phyloP scores from a whole-genome alignment of 2,797 vertebrate species.

The Hapalemur alaotrensis region DNA sequence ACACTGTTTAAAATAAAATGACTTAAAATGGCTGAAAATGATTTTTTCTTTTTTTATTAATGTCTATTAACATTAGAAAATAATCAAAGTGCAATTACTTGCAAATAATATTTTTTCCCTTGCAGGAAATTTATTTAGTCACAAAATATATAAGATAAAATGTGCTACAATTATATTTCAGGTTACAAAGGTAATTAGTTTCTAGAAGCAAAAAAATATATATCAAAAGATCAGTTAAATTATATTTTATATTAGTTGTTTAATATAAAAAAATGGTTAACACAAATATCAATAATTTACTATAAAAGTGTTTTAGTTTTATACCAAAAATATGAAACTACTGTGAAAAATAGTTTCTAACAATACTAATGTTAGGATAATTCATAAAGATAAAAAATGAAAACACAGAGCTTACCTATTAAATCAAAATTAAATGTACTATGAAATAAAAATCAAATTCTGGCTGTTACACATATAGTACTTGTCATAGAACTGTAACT shows the following conservation, averaged over 20 bases:
- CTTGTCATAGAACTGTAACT: not conserved
- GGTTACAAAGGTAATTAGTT: not conserved
- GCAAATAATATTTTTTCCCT: not conserved
- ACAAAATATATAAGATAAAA: slow-evolving; percentile 37
- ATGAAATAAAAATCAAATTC: not conserved
- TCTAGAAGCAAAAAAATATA: slow-evolving; percentile 40
- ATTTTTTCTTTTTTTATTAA: not conserved
- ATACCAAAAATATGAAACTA: not conserved
- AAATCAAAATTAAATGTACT: not conserved
- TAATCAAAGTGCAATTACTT: slow-evolving; percentile 49
- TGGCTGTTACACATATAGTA: not conserved
- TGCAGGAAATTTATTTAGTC: slow-evolving; percentile 41
- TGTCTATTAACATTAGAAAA: slow-evolving; percentile 1
- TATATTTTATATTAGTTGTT: not conserved
- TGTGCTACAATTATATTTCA: not conserved
- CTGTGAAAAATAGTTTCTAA: not conserved
- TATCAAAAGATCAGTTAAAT: not conserved
- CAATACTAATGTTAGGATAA: not conserved
- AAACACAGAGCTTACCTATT: not conserved
- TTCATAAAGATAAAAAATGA: not conserved
- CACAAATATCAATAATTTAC: not conserved
- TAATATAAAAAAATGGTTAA: slow-evolving; percentile 8
- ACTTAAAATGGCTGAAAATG: slow-evolving; percentile 18
- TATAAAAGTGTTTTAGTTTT: not conserved
- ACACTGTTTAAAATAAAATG: not conserved